Conservation (phyloP, 2,888 invertebrate genomes). For the Stomorhina lunata region DNA sequence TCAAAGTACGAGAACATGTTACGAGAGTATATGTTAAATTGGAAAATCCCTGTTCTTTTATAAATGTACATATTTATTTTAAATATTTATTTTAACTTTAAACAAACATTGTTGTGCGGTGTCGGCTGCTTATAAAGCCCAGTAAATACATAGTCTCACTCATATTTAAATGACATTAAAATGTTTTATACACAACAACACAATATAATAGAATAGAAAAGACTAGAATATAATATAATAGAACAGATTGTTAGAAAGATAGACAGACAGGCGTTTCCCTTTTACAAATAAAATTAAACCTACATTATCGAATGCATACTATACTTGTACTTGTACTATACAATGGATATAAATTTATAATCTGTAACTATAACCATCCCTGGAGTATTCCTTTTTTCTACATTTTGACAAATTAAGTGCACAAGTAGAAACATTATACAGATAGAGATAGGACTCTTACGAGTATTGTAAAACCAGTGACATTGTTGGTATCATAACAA, state of each 20-base stretch:
- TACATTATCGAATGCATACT: neutral
- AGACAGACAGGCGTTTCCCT: neutral
- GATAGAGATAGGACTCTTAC: no score
- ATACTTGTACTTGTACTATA: no score
- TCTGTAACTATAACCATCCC: neutral
- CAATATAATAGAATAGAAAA: no score
- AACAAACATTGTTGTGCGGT: neutral
- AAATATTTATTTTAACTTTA: slow-evolving; percentile 28
- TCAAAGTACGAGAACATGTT: no score
- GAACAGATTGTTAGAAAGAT: no score
- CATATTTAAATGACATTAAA: slow-evolving; percentile 19
- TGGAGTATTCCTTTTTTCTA: neutral
- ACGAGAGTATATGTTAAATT: no score
- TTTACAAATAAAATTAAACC: neutral
- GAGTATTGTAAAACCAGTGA: no score
- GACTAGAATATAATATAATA: no score
- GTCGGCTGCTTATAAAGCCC: no score
- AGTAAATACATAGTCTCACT: neutral
- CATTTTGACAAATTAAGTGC: slow-evolving; percentile 8
- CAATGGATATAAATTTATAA: no score
- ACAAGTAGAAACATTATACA: neutral
- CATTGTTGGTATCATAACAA: neutral
- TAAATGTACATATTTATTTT: neutral
- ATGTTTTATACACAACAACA: neutral
- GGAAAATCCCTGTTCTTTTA: no score